Conservation (phyloP, 2,797 vertebrate species). For the Bryconaethiops microstoma region DNA sequence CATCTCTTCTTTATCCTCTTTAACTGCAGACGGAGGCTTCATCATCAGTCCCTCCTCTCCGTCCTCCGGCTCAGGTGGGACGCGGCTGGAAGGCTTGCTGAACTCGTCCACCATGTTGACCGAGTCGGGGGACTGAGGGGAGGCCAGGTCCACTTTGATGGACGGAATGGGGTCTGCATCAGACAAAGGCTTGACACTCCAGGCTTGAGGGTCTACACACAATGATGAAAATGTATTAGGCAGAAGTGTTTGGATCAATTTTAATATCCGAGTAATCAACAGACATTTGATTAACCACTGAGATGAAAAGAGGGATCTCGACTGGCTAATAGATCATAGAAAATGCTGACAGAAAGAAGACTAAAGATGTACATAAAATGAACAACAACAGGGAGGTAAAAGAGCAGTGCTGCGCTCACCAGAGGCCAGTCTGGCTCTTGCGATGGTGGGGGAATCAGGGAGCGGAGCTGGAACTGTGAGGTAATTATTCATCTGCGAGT, state of each 20-base stretch:
- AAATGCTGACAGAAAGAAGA: too few species aligned
- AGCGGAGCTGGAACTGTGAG: conserved; percentile 87
- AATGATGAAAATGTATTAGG: background rate
- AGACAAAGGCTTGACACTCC: conserved; percentile 75
- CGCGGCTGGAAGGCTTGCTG: conserved; percentile 62
- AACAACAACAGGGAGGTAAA: background rate
- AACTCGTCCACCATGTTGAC: conserved; percentile 84
- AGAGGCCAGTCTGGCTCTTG: conserved; percentile 88
- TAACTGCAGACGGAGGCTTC: conserved; percentile 73
- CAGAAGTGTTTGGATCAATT: too few species aligned
- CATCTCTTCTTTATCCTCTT: conserved; percentile 53
- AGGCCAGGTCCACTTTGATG: conserved; percentile 94
- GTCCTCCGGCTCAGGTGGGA: conserved; percentile 61
- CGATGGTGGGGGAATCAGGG: conserved; percentile 88
- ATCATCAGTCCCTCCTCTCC: conserved; percentile 84
- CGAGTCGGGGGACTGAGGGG: conserved; percentile 89
- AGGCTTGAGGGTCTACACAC: conserved; percentile 84
- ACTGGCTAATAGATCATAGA: too few species aligned
- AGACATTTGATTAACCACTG: too few species aligned
- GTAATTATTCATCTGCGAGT: conserved; percentile 87
- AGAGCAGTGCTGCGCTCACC: conserved; percentile 71
- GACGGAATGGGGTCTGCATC: conserved; percentile 76
- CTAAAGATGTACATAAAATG: too few species aligned
- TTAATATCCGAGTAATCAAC: too few species aligned
- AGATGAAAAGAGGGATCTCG: too few species aligned